Base-by-base conservation (phyloP, 2,888 invertebrate species). In the Exocentrus adspersus region DNA sequence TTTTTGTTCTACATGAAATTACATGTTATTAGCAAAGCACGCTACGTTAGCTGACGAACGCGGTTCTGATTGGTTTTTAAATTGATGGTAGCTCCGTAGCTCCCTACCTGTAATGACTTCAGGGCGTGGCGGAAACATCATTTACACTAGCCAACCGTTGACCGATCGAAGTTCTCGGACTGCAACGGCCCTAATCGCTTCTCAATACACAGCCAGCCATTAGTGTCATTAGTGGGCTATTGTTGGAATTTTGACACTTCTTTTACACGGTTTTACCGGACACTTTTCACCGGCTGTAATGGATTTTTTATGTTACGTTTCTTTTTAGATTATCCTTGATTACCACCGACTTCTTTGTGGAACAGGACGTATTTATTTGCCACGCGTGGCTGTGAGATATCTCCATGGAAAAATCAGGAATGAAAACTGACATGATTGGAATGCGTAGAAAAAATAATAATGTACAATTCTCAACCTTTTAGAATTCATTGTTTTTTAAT, bases 81-180 rank as follows among this genome's bases (percentile, higher is more conserved):
- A 82, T 81, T 81, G 80, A 82, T 81, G 80, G 80, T 79, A 80
- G 80, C 78, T 79, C 78, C 79, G 80, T 79, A 80, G 80, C 78
- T 79, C 78, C 79, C 80, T 81, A 81, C 82, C 81, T 82, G 82
- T 82, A 80, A 80, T 81, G 82, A 81, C 77, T 73, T 70, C 72
- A 74, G 76, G 82, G 82, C 82, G 82, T 81, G 81, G 81, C 81
- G 74, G 76, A 74, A 75, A 78, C 80, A 81, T 82, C 82, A 81
- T 82, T 82, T 82, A 82, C 80, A 80, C 80, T 77, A 79, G 79
- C 81, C 81, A 81, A 81, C 81, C 79, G 79, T 79, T 78, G 78
- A 79, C 79, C 79, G 79, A 78, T 77, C 79, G 76, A 72, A 72
- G 69, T 68, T 62, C 66, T 65, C 68, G 62, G 66, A 68, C 71